Base-by-base conservation (phyloP, 2,888 invertebrate genomes). In the Rhodophaea formosa region DNA sequence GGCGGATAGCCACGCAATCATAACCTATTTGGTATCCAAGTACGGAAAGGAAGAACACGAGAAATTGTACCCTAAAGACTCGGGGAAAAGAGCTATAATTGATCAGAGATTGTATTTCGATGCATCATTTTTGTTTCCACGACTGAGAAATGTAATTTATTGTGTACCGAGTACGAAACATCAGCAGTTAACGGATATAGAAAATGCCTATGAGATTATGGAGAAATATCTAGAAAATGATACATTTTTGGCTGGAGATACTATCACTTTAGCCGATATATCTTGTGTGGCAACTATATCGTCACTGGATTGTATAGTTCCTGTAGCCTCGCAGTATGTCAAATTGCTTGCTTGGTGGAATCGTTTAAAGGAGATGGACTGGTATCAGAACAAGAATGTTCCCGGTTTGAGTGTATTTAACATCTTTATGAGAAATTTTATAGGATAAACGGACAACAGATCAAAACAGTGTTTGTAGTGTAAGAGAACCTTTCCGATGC, bases 1-100 rank as follows among this genome's bases (percentile, higher is more conserved):
- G 0, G 63, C 74, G 0, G 81, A 81, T 51, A 81, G 81, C 44
- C 81, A 80, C 53, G 79, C 76, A 0, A 82, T 82, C 16, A 71
- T 72, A 43, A 73, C 75, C 7, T 82, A 82, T 53, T 60, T 82
- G 6, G 65, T 71, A 7, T 65, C 74, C 0, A 77, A 78, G 59
- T 80, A 75, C 35, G 75, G 72, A 2, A 59, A 51, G 0, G 68
- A 62, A 10, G 59, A 62, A 10, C 61, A 68, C 14, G 60, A 61
- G 44, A 64, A 62, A 46, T 62, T 80, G 45, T 82, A 81, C 62
- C 79, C 82, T 55, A 72, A 62, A 0, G 71, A 77, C 14, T 53
- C 73, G 8, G 59, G 53, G 30, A 42, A 62, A 59, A 73, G 72
- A 59, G 74, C 75, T 7, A 64, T 65, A 53, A 61, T 82, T 42